phyloP scores from a whole-genome alignment of 2,888 invertebrate species.

The Exocentrus adspersus region DNA sequence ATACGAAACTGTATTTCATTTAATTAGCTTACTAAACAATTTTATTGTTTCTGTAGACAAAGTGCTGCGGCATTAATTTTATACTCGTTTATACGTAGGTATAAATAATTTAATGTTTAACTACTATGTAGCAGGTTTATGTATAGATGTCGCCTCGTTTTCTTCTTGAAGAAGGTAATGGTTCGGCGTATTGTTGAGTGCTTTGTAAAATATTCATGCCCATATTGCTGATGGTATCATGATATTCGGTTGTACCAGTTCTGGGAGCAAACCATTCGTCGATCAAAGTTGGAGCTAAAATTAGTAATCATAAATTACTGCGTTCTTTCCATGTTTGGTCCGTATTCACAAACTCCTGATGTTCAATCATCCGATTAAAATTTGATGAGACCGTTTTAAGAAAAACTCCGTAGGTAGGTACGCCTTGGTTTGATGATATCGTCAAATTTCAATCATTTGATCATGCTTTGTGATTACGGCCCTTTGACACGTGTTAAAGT shows the following conservation, averaged over 20 bases:
- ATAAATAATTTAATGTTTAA: background rate
- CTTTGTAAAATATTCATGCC: constrained; percentile 70
- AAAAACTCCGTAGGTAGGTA: too few relatives aligned
- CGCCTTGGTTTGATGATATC: too few relatives aligned
- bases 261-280: constrained; percentile 68
- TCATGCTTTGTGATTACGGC: too few relatives aligned
- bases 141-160: background rate
- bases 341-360: too few relatives aligned
- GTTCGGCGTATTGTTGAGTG: constrained; percentile 72
- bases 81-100: too few relatives aligned
- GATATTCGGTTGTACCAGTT: constrained; percentile 72
- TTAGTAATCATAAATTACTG: background rate
- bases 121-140: background rate
- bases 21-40: constrained; percentile 11
- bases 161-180: constrained; percentile 70
- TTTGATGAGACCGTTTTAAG: too few relatives aligned
- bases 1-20: background rate
- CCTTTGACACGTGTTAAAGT: too few relatives aligned
- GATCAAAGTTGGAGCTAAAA: constrained; percentile 63
- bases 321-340: too few relatives aligned
- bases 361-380: too few relatives aligned
- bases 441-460: too few relatives aligned
- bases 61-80: background rate
- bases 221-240: constrained; percentile 70
- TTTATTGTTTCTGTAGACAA: constrained; percentile 12